phyloP scores from a whole-genome alignment of 2,797 vertebrate species.

The Triplophysa yarkandensis region DNA sequence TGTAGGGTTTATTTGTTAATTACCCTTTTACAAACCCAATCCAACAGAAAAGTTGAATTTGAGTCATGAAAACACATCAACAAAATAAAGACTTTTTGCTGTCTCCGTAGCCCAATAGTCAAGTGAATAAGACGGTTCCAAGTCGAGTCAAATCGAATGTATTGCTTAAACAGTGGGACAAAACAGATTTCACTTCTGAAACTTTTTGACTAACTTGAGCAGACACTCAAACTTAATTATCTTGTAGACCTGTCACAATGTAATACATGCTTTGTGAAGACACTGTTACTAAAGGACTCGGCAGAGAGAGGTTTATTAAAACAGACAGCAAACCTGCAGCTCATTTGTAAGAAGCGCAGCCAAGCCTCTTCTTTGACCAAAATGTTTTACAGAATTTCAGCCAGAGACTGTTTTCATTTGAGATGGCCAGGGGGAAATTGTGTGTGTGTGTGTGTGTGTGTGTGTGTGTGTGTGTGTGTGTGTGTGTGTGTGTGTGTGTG shows the following conservation, averaged over 20 bases:
- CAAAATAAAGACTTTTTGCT: too few species aligned
- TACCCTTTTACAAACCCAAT: too few species aligned
- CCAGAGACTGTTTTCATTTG: constrained; percentile 11
- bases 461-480: not conserved
- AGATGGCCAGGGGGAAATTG: constrained; percentile 9
- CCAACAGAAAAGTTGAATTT: too few species aligned
- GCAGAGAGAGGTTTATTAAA: not conserved
- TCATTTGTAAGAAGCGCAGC: not conserved
- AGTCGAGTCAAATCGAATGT: not conserved
- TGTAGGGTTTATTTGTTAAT: too few species aligned
- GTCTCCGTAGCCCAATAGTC: too few species aligned
- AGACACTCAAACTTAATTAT: constrained; percentile 1
- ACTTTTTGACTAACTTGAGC: not conserved
- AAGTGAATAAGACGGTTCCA: too few species aligned
- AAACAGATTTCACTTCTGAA: not conserved
- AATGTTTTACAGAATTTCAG: constrained; percentile 30
- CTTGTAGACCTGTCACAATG: not conserved
- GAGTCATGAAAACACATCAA: too few species aligned
- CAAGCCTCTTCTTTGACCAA: not conserved
- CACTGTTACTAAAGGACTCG: not conserved
- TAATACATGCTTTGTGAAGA: not conserved
- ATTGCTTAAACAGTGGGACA: not conserved
- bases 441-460: constrained; percentile 15
- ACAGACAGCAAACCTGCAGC: not conserved
- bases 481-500: not conserved